Evolutionary conservation across 2,797 vertebrate genomes (phyloP).

Genomic region (Heterohyrax brucei): DNA sequence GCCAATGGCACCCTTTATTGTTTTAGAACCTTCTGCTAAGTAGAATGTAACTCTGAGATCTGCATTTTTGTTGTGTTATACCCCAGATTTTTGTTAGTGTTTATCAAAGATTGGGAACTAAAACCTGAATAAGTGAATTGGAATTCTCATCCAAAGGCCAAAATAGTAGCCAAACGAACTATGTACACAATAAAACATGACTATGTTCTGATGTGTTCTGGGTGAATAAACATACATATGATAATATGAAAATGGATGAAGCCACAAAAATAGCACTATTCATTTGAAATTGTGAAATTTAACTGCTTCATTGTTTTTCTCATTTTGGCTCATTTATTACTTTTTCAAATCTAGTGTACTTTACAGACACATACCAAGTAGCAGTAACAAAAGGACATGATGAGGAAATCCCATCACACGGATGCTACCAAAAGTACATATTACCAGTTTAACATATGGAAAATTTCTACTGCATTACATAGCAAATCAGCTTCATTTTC

Average conservation of each 20-base stretch:
- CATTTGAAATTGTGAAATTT: constrained; percentile 19
- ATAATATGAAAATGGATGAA: constrained; percentile 12
- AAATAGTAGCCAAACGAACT: not conserved
- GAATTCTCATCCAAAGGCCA: not conserved
- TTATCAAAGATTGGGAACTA: not conserved
- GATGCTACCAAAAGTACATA: not conserved
- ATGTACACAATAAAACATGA: not conserved
- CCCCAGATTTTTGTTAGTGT: not conserved
- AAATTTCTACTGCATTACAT: constrained; percentile 1
- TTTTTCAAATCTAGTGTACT: not conserved
- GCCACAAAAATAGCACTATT: not conserved
- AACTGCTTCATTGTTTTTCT: not conserved
- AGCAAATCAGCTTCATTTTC: constrained; percentile 43
- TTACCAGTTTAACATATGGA: not conserved
- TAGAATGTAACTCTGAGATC: not conserved
- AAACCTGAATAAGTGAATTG: constrained; percentile 19
- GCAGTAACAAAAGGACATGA: not conserved
- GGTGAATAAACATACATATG: not conserved
- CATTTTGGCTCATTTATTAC: not conserved
- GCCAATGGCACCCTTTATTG: not conserved
- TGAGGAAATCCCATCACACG: not conserved
- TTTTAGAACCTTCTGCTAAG: not conserved
- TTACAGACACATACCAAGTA: not conserved
- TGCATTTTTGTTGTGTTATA: not conserved
- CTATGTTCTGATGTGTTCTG: constrained; percentile 23